These are phyloP conservation scores for Dendrocincla fuliginosa DNA, from an alignment of 2,797 vertebrate genomes.

Conservation along the genomic window DNA sequence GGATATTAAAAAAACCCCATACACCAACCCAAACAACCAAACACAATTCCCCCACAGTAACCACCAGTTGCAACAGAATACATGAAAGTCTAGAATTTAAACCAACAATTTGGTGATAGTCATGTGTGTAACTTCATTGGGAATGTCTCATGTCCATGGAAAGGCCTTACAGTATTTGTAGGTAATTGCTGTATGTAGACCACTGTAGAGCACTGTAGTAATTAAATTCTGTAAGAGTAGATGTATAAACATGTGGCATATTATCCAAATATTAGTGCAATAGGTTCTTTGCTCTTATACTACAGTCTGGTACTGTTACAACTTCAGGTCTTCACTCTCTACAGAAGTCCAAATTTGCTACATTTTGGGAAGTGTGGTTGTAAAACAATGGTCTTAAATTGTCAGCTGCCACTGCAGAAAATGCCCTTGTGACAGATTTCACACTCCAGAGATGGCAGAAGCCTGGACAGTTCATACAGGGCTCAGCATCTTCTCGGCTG, in stretches of 20 bases:
- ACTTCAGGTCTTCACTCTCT: neutral
- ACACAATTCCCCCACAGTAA: neutral
- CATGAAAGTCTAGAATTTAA: neutral
- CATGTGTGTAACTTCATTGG: neutral
- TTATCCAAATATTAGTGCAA: neutral
- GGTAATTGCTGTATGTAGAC: neutral
- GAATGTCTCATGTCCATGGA: neutral
- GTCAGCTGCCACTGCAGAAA: neutral
- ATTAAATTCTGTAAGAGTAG: neutral
- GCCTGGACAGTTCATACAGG: neutral
- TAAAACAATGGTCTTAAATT: neutral
- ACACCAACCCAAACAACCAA: neutral
- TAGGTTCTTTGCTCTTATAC: neutral
- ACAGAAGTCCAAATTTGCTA: neutral
- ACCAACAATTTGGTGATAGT: neutral
- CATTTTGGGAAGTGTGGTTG: neutral
- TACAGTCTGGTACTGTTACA: neutral
- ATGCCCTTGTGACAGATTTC: neutral
- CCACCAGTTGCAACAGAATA: neutral
- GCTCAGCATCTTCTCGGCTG: neutral
- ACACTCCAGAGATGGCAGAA: neutral
- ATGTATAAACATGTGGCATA: neutral
- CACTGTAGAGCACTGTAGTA: neutral
- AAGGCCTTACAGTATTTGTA: neutral
- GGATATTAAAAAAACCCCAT: neutral